phyloP scores from a whole-genome alignment of 2,888 invertebrate species.

The Eledona agricola region DNA sequence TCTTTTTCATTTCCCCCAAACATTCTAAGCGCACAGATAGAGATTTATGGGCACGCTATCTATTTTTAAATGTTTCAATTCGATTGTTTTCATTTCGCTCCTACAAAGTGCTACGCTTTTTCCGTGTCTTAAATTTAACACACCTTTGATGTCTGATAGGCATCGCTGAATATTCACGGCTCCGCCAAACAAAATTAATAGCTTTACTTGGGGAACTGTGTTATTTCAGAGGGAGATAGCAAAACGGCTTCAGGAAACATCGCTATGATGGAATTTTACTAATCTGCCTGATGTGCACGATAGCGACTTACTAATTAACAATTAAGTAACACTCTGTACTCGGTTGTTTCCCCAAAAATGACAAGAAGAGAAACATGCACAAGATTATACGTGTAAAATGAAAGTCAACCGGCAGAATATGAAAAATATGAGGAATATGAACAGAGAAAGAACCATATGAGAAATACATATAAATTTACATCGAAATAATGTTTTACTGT shows the following conservation, averaged over 20 bases:
- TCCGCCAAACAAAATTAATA: constrained; percentile 18
- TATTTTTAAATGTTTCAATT: constrained; percentile 36
- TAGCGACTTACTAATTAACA: too few relatives aligned
- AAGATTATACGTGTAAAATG: too few relatives aligned
- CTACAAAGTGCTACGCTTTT: constrained; percentile 20
- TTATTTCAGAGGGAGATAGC: neutral
- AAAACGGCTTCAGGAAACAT: neutral
- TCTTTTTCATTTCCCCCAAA: constrained; percentile 40
- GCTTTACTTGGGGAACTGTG: neutral
- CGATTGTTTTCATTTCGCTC: constrained; percentile 23
- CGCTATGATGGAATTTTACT: neutral
- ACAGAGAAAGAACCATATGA: too few relatives aligned
- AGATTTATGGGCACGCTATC: constrained; percentile 42
- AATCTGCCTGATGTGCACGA: neutral
- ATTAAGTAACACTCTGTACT: too few relatives aligned
- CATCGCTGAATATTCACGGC: constrained; percentile 9
- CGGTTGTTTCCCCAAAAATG: too few relatives aligned
- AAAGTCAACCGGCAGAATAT: too few relatives aligned
- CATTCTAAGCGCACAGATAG: constrained; percentile 37
- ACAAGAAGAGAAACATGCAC: too few relatives aligned
- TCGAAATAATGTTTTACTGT: too few relatives aligned
- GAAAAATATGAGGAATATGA: too few relatives aligned
- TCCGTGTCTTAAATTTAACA: constrained; percentile 18
- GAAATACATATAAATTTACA: too few relatives aligned
- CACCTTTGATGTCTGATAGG: constrained; percentile 21